These are phyloP conservation scores for Synergus gifuensis DNA, from an alignment of 2,888 invertebrate species.

Conservation along the genomic window DNA sequence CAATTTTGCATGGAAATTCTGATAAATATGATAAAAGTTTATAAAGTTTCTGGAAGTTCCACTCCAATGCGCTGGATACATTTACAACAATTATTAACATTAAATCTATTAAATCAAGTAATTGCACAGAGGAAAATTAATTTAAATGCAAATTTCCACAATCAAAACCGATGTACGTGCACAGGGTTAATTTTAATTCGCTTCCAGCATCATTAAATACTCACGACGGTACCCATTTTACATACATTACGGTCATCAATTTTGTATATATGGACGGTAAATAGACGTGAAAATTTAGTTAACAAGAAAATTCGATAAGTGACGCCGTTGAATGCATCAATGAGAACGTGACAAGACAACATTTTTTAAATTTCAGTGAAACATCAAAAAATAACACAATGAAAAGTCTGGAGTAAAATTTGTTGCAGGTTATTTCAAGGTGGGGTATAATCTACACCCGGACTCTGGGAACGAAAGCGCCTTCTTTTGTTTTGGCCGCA, in stretches of 20 bases:
- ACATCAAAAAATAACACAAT: not conserved
- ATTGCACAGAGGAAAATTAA: constrained; percentile 19
- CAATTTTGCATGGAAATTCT: too few species aligned
- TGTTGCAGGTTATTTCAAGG: too few species aligned
- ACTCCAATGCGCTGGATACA: not conserved
- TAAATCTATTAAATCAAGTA: constrained; percentile 25
- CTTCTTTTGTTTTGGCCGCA: too few species aligned
- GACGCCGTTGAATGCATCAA: constrained; percentile 2
- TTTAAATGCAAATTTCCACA: constrained; percentile 40
- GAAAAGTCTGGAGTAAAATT: too few species aligned
- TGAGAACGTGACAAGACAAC: not conserved
- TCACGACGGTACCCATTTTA: constrained; percentile 30
- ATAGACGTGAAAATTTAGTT: constrained; percentile 31
- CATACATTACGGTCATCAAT: constrained; percentile 35
- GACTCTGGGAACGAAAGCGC: too few species aligned
- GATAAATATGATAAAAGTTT: not conserved
- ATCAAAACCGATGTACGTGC: constrained; percentile 30
- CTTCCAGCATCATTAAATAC: constrained; percentile 32
- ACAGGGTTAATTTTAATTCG: constrained; percentile 39
- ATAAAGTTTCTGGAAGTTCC: not conserved
- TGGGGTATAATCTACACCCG: too few species aligned
- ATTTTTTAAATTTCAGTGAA: not conserved
- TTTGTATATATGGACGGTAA: constrained; percentile 20
- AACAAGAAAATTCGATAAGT: constrained; percentile 20
- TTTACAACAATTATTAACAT: constrained; percentile 26